Percentiles rank a stretch among this genome's conserved stretches.
These are phyloP conservation scores for Tiphia femorata DNA, from an alignment of 2,888 invertebrate species.

Conservation along the genomic window DNA sequence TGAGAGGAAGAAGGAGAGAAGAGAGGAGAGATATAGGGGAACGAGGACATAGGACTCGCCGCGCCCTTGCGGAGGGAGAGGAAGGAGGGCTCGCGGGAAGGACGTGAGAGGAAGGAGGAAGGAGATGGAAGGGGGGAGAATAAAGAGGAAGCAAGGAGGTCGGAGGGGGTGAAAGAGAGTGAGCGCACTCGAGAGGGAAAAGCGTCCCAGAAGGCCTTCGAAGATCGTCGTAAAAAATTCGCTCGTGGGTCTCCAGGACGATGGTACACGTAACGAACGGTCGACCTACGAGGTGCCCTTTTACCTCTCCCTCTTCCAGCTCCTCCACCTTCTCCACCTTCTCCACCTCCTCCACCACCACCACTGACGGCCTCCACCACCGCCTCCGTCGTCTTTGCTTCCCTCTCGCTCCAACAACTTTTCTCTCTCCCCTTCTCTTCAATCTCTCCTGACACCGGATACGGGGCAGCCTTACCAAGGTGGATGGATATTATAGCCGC, in stretches of 20 bases:
- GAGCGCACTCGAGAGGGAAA: not conserved
- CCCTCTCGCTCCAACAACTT: no score
- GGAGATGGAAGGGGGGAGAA: not conserved
- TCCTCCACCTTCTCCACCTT: no score
- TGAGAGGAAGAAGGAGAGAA: slow-evolving; percentile 4
- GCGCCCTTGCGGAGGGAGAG: no score
- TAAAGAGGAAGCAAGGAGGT: not conserved
- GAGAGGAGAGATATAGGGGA: no score
- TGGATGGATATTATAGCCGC: slow-evolving; percentile 4
- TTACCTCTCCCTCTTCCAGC: no score
- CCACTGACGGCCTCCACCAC: no score
- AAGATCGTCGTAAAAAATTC: not conserved
- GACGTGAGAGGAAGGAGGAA: no score
- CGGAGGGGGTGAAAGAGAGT: slow-evolving; percentile 1
- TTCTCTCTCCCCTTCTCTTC: no score
- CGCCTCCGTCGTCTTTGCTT: no score
- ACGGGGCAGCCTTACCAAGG: not conserved
- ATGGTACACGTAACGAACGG: slow-evolving; percentile 10
- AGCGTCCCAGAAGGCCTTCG: slow-evolving; percentile 15
- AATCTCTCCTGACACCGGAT: slow-evolving; percentile 28
- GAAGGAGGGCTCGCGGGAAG: no score
- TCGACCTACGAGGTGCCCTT: slow-evolving; percentile 13
- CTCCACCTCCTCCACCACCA: no score
- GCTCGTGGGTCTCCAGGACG: not conserved
- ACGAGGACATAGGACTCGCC: no score